Evolutionary conservation across 2,888 invertebrate species (phyloP), one percentile per base, ranked within the genome.

Genomic region (Pandemis corylana): DNA sequence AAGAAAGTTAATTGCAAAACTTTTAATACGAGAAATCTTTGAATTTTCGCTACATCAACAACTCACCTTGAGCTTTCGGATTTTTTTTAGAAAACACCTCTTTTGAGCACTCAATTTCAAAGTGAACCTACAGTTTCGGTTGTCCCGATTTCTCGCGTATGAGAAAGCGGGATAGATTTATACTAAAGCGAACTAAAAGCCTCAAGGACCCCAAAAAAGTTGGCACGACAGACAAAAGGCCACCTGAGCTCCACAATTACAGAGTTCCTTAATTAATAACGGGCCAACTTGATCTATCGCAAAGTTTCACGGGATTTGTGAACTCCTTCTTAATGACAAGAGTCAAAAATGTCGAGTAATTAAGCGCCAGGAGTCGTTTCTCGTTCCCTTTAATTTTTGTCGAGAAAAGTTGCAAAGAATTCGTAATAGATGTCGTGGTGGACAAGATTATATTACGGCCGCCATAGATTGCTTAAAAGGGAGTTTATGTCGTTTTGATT

Each of bases 211-310:
- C 41, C 59, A 59, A 68, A 68, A 72, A 72, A 68, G 63, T 73
- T 63, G 13, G 51, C 20, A n/a, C n/a, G 61, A 15, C 68, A 59
- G 59, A 64, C 69, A 78, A 79, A 76, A 73, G 67, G 81, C 80
- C 84, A 87, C 86, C 86, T 87, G 84, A 83, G 86, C 83, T 82
- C 82, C 78, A 82, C 87, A 88, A 90, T 91, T 88, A 87, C 83
- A 77, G 84, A 85, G 83, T 85, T 85, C 85, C 82, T 89, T 91
- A 90, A 92, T 92, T 91, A 91, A 92, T 91, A 91, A 90, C 85
- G 84, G 82, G 80, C 80, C 73, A 80, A 82, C 76, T 81, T 80
- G 71, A 78, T 71, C 69, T 68, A 42, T 73, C 64, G 63, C 56
- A 13, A 66, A 70, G 44, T 74, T 66, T 72, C 42, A 36, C 42